These are phyloP conservation scores for Platycnemis pennipes DNA, from an alignment of 2,888 invertebrate genomes.

Conservation along the genomic window DNA sequence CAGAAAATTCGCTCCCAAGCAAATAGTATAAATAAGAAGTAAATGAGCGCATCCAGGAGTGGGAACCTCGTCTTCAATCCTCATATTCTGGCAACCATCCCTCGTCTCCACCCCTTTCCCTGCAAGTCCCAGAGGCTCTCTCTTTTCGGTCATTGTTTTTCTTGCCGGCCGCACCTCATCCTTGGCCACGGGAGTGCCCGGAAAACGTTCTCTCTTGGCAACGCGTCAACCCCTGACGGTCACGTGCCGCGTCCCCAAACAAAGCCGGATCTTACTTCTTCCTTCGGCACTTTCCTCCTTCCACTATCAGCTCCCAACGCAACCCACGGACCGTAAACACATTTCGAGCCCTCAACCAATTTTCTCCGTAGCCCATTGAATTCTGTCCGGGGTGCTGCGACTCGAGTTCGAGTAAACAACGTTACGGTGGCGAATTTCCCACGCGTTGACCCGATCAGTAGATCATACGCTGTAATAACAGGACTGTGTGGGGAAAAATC, in stretches of 20 bases:
- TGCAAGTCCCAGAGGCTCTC: not conserved
- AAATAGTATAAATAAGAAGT: not conserved
- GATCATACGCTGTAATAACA: too few relatives aligned
- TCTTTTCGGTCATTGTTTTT: not conserved
- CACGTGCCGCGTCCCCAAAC: constrained; percentile 18
- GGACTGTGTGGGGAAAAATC: too few relatives aligned
- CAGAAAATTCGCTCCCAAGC: not conserved
- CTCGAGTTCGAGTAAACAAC: not conserved
- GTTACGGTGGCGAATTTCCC: too few relatives aligned
- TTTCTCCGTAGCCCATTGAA: not conserved
- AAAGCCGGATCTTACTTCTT: not conserved
- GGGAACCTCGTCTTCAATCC: not conserved
- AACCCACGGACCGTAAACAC: not conserved
- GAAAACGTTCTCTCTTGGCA: not conserved
- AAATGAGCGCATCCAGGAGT: not conserved
- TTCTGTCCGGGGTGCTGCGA: not conserved
- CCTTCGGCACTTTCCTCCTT: not conserved
- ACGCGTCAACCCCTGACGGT: not conserved
- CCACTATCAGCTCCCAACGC: not conserved
- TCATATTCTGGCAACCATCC: not conserved
- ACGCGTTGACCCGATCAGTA: too few relatives aligned
- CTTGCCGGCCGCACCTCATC: not conserved
- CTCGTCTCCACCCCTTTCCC: not conserved
- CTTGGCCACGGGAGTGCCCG: not conserved
- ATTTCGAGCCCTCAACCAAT: not conserved